phyloP scores from a whole-genome alignment of 2,113 vertebrate genomes.

The Pituophis catenifer region DNA sequence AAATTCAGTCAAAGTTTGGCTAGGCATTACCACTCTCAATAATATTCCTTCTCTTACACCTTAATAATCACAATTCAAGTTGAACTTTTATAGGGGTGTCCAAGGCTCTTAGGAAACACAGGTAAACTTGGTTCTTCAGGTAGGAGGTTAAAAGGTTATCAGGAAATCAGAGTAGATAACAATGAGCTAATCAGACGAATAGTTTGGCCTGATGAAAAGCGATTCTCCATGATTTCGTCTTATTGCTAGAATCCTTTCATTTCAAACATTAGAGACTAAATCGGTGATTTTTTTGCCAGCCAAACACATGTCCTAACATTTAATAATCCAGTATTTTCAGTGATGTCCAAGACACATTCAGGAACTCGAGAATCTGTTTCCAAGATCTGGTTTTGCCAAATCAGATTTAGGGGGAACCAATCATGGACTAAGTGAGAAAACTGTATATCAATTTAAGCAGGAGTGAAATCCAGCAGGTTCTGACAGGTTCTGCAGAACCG shows the following conservation, averaged over 20 bases:
- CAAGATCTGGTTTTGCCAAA: background rate
- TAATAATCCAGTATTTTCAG: background rate
- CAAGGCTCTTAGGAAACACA: background rate
- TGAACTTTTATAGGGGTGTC: background rate
- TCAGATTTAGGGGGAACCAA: background rate
- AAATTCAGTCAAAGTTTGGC: background rate
- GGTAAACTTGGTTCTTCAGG: background rate
- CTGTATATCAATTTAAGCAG: background rate
- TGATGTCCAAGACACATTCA: background rate
- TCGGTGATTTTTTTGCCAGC: background rate
- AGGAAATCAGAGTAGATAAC: background rate
- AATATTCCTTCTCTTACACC: background rate
- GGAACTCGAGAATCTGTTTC: background rate
- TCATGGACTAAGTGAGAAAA: background rate
- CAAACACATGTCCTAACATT: background rate
- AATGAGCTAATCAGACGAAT: background rate
- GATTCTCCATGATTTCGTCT: background rate
- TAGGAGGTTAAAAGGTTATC: background rate
- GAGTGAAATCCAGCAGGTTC: no score
- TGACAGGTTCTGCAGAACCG: no score
- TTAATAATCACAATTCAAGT: background rate
- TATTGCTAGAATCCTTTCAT: background rate
- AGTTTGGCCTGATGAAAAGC: background rate
- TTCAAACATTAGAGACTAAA: background rate
- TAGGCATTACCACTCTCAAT: background rate